phyloP scores from a whole-genome alignment of 2,888 invertebrate genomes.

The Dryobotodes eremita region DNA sequence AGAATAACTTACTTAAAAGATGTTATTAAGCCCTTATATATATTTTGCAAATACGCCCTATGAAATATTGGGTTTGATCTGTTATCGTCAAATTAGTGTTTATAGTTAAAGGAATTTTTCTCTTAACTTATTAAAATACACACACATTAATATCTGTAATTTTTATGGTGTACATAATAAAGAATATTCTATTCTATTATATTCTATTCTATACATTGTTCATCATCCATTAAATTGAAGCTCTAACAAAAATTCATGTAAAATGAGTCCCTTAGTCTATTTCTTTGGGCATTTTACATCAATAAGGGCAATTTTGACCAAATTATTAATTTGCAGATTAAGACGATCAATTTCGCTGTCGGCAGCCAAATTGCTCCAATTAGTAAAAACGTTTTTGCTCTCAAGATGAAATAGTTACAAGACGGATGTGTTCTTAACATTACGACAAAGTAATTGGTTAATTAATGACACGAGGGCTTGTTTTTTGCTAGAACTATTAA shows the following conservation, averaged over 20 bases:
- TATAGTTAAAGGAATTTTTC: not conserved
- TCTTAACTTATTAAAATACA: no score
- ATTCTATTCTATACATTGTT: no score
- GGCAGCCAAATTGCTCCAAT: conserved; percentile 13
- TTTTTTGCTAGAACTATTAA: conserved; percentile 19
- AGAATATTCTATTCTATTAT: no score
- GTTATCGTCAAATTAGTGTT: not conserved
- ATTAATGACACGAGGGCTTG: conserved; percentile 20
- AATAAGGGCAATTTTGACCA: not conserved
- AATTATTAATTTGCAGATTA: not conserved
- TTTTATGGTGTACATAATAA: no score
- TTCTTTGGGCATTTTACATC: not conserved
- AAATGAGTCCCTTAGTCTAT: not conserved
- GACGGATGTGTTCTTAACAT: conserved; percentile 25
- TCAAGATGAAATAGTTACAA: conserved; percentile 26
- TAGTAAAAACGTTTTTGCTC: conserved; percentile 9
- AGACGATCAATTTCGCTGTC: conserved; percentile 6
- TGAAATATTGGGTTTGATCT: not conserved
- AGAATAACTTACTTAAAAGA: not conserved
- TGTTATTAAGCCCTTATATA: no score
- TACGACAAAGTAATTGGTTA: conserved; percentile 39
- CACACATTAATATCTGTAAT: no score
- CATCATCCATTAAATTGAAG: not conserved
- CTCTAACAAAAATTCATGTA: not conserved
- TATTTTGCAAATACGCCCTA: not conserved